Evolutionary conservation across 37 sponge, comb jelly and placozoan genomes (phyloP).

Genomic region (Cliona cf. orientalis): DNA sequence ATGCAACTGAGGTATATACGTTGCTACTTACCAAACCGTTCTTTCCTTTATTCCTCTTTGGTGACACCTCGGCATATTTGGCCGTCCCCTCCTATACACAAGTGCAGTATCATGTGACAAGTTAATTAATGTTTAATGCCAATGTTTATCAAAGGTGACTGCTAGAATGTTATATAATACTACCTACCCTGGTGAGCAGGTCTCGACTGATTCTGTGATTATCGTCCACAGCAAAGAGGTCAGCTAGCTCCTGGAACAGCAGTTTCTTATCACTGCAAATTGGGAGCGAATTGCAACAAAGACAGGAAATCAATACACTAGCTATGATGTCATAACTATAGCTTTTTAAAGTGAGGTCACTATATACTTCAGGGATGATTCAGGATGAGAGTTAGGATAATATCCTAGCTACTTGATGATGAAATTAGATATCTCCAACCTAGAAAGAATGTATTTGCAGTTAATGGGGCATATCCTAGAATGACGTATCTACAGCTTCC

Average conservation of each 20-base stretch:
- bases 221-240: constrained; percentile 56
- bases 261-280: constrained; percentile 53
- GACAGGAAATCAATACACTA: background rate
- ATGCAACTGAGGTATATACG: background rate
- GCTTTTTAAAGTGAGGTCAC: background rate
- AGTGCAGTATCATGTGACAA: background rate
- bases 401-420: background rate
- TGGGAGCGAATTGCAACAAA: background rate
- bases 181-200: constrained; percentile 53
- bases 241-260: constrained; percentile 71
- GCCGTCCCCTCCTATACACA: constrained; percentile 71
- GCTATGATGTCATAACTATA: constrained; percentile 2
- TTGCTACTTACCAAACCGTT: too few species aligned
- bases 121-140: constrained; percentile 2
- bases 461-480: background rate
- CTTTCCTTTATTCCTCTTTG: too few species aligned
- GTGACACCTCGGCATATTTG: constrained; percentile 44
- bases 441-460: background rate
- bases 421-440: background rate
- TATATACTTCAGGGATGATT: background rate
- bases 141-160: too few species aligned
- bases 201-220: constrained; percentile 75
- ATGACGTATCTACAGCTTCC: too few species aligned
- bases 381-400: background rate
- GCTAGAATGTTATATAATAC: too few species aligned